phyloP scores from a whole-genome alignment of 2,888 invertebrate genomes.

The Flexamia atlantica region DNA sequence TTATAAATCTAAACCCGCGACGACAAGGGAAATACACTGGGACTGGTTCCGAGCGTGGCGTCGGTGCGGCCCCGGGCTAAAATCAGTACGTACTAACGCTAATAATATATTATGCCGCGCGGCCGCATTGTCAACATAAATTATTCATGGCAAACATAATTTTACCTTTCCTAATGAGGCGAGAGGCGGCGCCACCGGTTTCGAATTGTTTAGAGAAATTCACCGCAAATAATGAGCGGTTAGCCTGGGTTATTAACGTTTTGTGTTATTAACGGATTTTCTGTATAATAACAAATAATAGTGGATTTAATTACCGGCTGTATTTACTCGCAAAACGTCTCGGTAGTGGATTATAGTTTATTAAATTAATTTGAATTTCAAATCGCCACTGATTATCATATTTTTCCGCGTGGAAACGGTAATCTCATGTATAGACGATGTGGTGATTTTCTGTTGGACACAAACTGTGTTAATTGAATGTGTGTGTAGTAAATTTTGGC shows the following conservation, averaged over 20 bases:
- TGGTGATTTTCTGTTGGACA: neutral
- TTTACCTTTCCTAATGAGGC: conserved; percentile 23
- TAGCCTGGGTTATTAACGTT: neutral
- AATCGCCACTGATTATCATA: neutral
- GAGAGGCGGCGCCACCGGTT: neutral
- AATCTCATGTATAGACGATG: neutral
- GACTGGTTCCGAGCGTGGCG: conserved; percentile 18
- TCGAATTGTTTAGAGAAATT: neutral
- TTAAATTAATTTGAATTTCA: conserved; percentile 11
- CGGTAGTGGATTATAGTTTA: conserved; percentile 3
- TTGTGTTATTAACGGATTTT: conserved; percentile 5
- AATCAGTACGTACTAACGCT: conserved; percentile 24
- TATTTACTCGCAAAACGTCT: neutral
- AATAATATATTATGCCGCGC: conserved; percentile 42
- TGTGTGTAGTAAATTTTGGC: too few species aligned
- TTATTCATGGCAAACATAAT: conserved; percentile 52
- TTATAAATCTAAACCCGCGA: conserved; percentile 25
- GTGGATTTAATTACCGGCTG: conserved; percentile 4
- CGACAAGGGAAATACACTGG: conserved; percentile 27
- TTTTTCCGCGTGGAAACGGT: neutral
- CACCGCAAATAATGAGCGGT: neutral
- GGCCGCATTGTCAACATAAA: conserved; percentile 40
- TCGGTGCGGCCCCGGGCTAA: neutral
- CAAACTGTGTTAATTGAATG: neutral
- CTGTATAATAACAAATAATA: conserved; percentile 12